phyloP scores from a whole-genome alignment of 2,888 invertebrate species.

The Cerastoderma edule region DNA sequence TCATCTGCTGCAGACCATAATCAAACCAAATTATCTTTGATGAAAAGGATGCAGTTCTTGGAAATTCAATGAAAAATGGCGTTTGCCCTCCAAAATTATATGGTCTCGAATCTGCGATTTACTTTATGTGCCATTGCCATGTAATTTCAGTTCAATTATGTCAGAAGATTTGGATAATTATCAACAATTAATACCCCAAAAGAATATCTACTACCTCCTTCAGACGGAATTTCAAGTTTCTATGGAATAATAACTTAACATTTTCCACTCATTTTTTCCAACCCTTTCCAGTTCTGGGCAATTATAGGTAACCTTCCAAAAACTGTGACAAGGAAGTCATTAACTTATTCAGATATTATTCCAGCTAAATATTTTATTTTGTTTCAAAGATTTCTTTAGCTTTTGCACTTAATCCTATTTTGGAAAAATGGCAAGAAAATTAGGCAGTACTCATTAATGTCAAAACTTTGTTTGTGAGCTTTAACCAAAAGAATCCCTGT shows the following conservation, averaged over 20 bases:
- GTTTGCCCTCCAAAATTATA: conserved; percentile 18
- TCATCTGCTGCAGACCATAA: no score
- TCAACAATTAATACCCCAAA: conserved; percentile 18
- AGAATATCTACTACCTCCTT: conserved; percentile 10
- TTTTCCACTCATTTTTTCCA: neutral
- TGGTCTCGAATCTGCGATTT: conserved; percentile 9
- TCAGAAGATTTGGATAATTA: conserved; percentile 26
- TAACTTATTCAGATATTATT: no score
- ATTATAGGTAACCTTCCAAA: no score
- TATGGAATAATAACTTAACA: neutral
- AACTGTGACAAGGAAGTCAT: no score
- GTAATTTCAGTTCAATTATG: conserved; percentile 23
- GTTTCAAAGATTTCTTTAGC: no score
- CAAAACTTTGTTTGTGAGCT: no score
- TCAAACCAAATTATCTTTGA: no score
- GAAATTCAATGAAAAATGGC: conserved; percentile 27
- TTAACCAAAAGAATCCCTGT: no score
- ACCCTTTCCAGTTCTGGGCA: neutral
- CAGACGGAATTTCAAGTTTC: conserved; percentile 16
- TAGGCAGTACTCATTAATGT: no score
- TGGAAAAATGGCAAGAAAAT: no score
- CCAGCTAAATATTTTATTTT: no score
- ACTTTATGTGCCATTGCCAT: conserved; percentile 23
- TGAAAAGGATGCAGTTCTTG: conserved; percentile 10
- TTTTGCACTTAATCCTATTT: no score